Evolutionary conservation across 2,888 invertebrate genomes (phyloP).

Genomic region (Heterodera filipjevi): DNA sequence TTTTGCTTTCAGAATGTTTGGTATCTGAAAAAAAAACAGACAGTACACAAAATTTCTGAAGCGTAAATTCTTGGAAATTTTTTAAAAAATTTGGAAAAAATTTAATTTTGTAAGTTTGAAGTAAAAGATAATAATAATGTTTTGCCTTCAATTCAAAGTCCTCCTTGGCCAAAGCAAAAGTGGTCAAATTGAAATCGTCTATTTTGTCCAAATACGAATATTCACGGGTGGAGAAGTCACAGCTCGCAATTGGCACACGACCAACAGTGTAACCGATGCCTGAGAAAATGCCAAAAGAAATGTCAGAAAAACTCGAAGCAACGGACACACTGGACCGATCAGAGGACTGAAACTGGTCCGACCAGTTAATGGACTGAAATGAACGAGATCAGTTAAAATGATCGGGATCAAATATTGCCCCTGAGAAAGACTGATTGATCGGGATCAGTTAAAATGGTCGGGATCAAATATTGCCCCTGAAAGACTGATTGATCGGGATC

Average conservation of each 20-base stretch:
- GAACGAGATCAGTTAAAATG: no score
- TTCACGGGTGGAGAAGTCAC: constrained; percentile 80
- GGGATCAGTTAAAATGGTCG: no score
- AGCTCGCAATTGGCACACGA: constrained; percentile 82
- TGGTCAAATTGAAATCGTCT: constrained; percentile 69
- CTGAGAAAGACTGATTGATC: no score
- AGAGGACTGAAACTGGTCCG: no score
- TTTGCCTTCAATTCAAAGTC: constrained; percentile 73
- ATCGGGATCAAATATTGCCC: no score
- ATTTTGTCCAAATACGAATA: constrained; percentile 80
- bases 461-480: no score
- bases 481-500: no score
- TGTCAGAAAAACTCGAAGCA: background rate
- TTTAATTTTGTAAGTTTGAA: no score
- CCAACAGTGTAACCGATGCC: constrained; percentile 77
- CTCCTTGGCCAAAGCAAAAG: constrained; percentile 74
- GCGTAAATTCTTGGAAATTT: background rate
- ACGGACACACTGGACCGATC: no score
- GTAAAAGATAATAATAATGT: no score
- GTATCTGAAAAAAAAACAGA: constrained; percentile 32
- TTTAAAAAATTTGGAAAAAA: background rate
- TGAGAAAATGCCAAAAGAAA: background rate
- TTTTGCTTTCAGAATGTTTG: constrained; percentile 26
- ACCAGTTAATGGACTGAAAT: no score
- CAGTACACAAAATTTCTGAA: no score